Conservation (phyloP, 1,140 invertebrate genomes). For the Cyrtorhinus lividipennis region DNA sequence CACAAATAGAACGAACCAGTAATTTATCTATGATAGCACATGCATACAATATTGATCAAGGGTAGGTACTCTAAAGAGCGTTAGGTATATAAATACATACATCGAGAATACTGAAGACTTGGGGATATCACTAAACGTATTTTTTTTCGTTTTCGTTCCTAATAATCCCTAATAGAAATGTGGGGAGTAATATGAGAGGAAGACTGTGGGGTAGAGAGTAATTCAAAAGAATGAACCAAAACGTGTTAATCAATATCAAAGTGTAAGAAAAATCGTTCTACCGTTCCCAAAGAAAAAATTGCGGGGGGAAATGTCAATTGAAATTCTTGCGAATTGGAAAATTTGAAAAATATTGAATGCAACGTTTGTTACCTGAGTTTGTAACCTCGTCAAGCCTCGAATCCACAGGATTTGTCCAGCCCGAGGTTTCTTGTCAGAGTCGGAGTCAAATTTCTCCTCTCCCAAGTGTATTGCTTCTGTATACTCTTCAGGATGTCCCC, state of each 20-base stretch:
- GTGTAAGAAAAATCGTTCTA: background rate
- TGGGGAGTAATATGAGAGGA: background rate
- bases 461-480: conserved; percentile 51
- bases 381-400: conserved; percentile 90
- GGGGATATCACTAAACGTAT: background rate
- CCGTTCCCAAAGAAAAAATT: background rate
- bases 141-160: background rate
- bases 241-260: background rate
- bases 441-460: conserved; percentile 70
- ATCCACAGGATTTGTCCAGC: conserved; percentile 97
- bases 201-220: background rate
- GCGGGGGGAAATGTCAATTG: background rate
- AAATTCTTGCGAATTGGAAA: background rate
- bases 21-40: background rate
- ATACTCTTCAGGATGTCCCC: conserved; percentile 76
- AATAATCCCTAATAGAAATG: background rate
- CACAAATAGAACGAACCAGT: background rate
- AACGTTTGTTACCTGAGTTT: conserved; percentile 75
- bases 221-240: background rate
- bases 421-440: conserved; percentile 78
- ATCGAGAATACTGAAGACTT: background rate
- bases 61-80: background rate
- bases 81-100: background rate
- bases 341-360: background rate
- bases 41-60: background rate